Conservation (phyloP, 2,888 invertebrate species). For the Priocnemis perturbator region DNA sequence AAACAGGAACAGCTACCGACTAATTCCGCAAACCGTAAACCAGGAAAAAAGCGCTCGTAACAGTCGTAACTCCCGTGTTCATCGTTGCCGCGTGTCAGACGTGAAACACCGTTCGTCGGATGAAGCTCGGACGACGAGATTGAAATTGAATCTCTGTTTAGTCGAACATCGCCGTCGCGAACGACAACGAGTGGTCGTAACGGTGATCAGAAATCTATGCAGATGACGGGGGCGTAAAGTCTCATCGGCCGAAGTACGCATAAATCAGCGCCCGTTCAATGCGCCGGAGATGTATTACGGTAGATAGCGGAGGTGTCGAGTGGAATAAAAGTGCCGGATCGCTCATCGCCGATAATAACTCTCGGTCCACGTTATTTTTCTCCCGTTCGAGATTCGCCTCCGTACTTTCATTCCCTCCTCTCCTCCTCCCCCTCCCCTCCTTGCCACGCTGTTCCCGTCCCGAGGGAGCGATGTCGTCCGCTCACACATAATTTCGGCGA, state of each 20-base stretch:
- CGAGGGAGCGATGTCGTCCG: conserved; percentile 11
- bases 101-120: too few species aligned
- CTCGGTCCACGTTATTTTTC: conserved; percentile 14
- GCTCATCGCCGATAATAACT: conserved; percentile 7
- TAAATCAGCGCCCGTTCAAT: neutral
- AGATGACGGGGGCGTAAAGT: too few species aligned
- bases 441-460: conserved; percentile 8
- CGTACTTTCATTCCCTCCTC: neutral
- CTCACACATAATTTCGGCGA: conserved; percentile 40
- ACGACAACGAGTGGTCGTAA: too few species aligned
- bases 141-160: too few species aligned
- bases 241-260: neutral
- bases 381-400: neutral
- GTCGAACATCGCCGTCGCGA: too few species aligned
- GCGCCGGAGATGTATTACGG: conserved; percentile 1
- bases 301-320: neutral
- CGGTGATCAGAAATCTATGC: too few species aligned
- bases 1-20: too few species aligned
- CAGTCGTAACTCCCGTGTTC: too few species aligned
- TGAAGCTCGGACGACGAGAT: too few species aligned
- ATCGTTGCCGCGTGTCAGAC: too few species aligned
- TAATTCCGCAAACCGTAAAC: too few species aligned
- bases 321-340: conserved; percentile 7
- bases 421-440: conserved; percentile 19
- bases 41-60: too few species aligned